Evolutionary conservation across 2,888 invertebrate species (phyloP).

Genomic region (Pocota personata): DNA sequence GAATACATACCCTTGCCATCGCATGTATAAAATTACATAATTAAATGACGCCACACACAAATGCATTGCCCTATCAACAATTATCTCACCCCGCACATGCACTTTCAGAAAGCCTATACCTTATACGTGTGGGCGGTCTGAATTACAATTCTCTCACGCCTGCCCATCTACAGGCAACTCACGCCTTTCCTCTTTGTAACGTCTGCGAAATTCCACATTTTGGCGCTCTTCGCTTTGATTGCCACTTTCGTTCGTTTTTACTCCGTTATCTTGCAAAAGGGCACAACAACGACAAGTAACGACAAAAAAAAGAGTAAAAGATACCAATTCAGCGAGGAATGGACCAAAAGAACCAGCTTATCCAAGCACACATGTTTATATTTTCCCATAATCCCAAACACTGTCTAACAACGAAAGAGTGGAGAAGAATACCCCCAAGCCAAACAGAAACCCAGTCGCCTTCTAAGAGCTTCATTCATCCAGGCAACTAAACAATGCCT

Average conservation of each 20-base stretch:
- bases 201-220: conserved; percentile 63
- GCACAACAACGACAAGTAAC: not conserved
- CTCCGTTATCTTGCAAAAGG: conserved; percentile 46
- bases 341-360: conserved; percentile 9
- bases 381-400: conserved; percentile 20
- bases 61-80: conserved; percentile 60
- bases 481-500: conserved; percentile 7
- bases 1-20: too few species aligned
- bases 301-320: not conserved
- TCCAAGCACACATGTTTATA: not conserved
- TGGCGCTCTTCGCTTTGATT: conserved; percentile 56
- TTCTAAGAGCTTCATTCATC: conserved; percentile 28
- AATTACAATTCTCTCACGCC: conserved; percentile 64
- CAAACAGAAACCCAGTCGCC: conserved; percentile 21
- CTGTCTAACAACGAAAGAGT: conserved; percentile 11
- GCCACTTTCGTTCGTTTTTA: conserved; percentile 43
- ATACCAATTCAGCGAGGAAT: not conserved
- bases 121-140: conserved; percentile 61
- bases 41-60: conserved; percentile 51
- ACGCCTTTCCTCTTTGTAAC: conserved; percentile 25
- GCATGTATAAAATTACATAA: conserved; percentile 40
- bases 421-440: not conserved
- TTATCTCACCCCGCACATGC: conserved; percentile 27
- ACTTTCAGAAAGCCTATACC: not conserved
- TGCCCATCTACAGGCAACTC: conserved; percentile 1